These are phyloP conservation scores for Caranx ignobilis DNA, from an alignment of 2,113 vertebrate genomes.

Conservation along the genomic window DNA sequence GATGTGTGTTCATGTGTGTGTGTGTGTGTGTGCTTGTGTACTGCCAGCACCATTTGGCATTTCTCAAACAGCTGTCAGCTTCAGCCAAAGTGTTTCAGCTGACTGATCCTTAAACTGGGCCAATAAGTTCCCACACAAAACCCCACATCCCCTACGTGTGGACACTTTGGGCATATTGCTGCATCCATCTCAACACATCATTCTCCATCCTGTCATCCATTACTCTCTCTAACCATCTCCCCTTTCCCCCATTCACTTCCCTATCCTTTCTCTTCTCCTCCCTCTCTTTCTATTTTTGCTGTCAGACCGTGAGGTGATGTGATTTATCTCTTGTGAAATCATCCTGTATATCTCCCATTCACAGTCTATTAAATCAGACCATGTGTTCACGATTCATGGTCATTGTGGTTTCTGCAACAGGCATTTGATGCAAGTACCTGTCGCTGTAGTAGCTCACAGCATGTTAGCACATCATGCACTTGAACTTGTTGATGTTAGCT, in stretches of 20 bases:
- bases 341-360: neutral
- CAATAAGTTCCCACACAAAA: conserved; percentile 69
- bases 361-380: neutral
- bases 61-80: conserved; percentile 75
- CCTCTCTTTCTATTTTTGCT: neutral
- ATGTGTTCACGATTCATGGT: too few relatives aligned
- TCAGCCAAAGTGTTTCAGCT: conserved; percentile 70
- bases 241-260: neutral
- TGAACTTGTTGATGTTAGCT: too few relatives aligned
- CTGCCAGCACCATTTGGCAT: conserved; percentile 61
- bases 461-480: too few relatives aligned
- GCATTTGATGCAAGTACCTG: too few relatives aligned
- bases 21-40: conserved; percentile 8
- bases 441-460: too few relatives aligned
- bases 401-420: too few relatives aligned
- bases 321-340: neutral
- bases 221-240: conserved; percentile 31
- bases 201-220: conserved; percentile 38
- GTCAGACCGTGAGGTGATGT: neutral
- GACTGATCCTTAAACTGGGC: conserved; percentile 75
- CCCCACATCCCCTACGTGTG: conserved; percentile 35
- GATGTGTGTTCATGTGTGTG: neutral
- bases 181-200: conserved; percentile 58
- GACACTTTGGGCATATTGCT: conserved; percentile 54
- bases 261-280: neutral